These are phyloP conservation scores for Leguminivora glycinivorella DNA, from an alignment of 1,140 invertebrate genomes.

Conservation along the genomic window DNA sequence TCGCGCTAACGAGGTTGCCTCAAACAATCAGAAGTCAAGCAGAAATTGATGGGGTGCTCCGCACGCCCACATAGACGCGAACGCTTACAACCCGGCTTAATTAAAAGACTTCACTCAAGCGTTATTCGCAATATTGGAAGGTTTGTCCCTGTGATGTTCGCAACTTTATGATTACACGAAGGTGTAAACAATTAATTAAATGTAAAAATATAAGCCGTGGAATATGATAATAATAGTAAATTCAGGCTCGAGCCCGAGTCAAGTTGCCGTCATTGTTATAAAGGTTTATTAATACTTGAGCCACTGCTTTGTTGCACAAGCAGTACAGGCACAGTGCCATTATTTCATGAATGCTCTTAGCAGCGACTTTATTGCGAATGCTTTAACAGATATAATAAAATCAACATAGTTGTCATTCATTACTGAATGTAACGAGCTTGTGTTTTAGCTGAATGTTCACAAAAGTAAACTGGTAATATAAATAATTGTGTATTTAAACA, in stretches of 20 bases:
- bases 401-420: background rate
- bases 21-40: slow-evolving; percentile 68
- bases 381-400: slow-evolving; percentile 14
- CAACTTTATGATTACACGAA: slow-evolving; percentile 37
- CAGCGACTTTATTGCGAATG: background rate
- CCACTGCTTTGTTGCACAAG: slow-evolving; percentile 10
- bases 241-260: background rate
- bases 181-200: slow-evolving; percentile 10
- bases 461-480: background rate
- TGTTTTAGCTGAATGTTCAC: too few relatives aligned
- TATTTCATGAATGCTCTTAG: background rate
- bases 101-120: slow-evolving; percentile 74
- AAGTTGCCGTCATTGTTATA: slow-evolving; percentile 7
- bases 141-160: slow-evolving; percentile 55
- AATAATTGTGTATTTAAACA: background rate
- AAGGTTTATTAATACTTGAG: slow-evolving; percentile 26
- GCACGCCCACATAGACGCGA: slow-evolving; percentile 45
- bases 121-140: slow-evolving; percentile 68
- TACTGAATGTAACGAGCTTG: background rate
- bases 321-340: background rate
- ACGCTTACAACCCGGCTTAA: slow-evolving; percentile 57
- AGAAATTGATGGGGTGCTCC: slow-evolving; percentile 61
- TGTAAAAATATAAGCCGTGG: background rate
- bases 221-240: slow-evolving; percentile 1
- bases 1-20: slow-evolving; percentile 53